Base-by-base conservation (phyloP, 2,797 vertebrate species). In the Sparidentex hasta region DNA sequence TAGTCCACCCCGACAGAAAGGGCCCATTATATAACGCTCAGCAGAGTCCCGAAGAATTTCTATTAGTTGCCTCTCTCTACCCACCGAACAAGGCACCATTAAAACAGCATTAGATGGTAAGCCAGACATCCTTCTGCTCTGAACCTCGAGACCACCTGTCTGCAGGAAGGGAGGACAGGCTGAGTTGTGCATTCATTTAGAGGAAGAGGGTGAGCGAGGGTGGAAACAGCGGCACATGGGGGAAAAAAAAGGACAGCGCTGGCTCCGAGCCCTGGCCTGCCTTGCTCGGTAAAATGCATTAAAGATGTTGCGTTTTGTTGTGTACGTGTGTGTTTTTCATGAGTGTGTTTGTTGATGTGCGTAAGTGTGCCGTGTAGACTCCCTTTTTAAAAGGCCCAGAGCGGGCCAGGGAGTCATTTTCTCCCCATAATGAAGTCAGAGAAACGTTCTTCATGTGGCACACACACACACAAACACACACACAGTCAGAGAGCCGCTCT, bases 21-120 rank as follows among this genome's bases (percentile, higher is more conserved):
- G 82, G 72, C 41, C 56, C 65, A 76, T 90, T 92, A 90, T 90
- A 88, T 84, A 87, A 91, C 46, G 2, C 81, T 69, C 69, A 63
- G 73, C 78, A 79, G 78, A 83, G 75, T 81, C 77, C 77, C 56
- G 54, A 82, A 82, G 70, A 81, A 85, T 88, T 82, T 89, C 74
- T 84, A 79, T 88, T 83, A 86, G 82, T 54, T 83, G 73, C 59
- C 78, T 84, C 72, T 74, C 74, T 83, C 68, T 76, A 25, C 71
- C 77, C 78, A 62, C 75, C 72, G 87, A 82, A 88, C 81, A 81
- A 84, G 82, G 83, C 48, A 74, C 87, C 84, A 90, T 88, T 92
- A 90, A 91, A 92, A 84, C 81, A 79, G 87, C 87, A 92, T 93
- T 90, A 93, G 75, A 87, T 47, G 51, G 82, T 85, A 87, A 91